Evolutionary conservation across 1,140 invertebrate species (phyloP).

Genomic region (Aleiodes sp.): DNA sequence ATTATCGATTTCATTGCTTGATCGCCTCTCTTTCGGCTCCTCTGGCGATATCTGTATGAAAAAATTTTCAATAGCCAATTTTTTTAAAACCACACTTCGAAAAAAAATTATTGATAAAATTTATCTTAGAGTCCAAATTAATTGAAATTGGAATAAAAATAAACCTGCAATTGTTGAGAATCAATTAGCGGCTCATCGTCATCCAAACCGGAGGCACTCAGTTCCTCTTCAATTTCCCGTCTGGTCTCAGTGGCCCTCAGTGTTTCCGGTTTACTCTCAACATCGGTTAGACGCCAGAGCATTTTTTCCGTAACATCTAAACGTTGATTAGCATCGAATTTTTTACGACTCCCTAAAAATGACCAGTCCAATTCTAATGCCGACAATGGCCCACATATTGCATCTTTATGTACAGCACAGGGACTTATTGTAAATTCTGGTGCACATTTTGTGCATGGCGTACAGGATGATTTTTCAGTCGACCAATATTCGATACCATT

Average conservation of each 20-base stretch:
- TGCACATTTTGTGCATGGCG: constrained; percentile 72
- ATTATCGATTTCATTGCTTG: constrained; percentile 26
- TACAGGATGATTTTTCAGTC: constrained; percentile 66
- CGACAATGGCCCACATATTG: constrained; percentile 71
- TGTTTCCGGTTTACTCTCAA: constrained; percentile 16
- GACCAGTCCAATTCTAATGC: constrained; percentile 69
- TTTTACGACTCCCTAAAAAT: constrained; percentile 51
- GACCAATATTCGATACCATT: constrained; percentile 70
- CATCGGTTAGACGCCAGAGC: constrained; percentile 36
- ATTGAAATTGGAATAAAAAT: not conserved
- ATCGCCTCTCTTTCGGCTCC: constrained; percentile 35
- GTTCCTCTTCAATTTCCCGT: constrained; percentile 11
- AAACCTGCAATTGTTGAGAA: not conserved
- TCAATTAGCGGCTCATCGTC: not conserved
- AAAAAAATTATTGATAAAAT: no score
- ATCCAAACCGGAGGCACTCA: not conserved
- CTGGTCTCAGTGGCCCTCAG: constrained; percentile 14
- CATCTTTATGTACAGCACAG: constrained; percentile 73
- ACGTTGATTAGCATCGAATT: constrained; percentile 35
- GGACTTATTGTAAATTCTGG: constrained; percentile 70
- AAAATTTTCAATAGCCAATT: not conserved
- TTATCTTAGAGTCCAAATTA: no score
- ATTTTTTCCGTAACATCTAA: constrained; percentile 29
- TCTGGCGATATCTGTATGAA: constrained; percentile 10
- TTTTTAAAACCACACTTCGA: not conserved